phyloP scores from a whole-genome alignment of 1,140 invertebrate genomes.

The Ceratoteleas bidentatus region DNA sequence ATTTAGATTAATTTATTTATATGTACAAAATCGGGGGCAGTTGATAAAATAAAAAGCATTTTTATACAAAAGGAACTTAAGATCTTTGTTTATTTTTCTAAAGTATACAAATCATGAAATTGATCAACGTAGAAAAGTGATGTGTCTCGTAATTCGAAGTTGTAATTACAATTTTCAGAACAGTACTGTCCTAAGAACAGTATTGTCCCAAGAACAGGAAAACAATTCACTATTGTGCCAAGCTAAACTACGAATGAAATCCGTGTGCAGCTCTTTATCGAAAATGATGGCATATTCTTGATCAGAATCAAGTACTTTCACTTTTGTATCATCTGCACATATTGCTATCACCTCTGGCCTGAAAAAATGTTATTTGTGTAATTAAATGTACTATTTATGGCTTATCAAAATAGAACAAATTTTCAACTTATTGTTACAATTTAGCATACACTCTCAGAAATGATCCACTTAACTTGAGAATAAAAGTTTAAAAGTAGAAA shows the following conservation, averaged over 20 bases:
- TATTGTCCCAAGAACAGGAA: constrained; percentile 78
- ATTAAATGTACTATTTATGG: no score
- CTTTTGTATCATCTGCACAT: constrained; percentile 70
- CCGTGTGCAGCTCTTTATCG: constrained; percentile 69
- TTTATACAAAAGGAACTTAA: constrained; percentile 9
- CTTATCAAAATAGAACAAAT: no score
- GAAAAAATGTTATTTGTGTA: no score
- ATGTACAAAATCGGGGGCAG: not conserved
- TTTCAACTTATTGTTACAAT: no score
- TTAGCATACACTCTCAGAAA: no score
- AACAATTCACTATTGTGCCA: constrained; percentile 74
- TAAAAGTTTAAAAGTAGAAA: not conserved
- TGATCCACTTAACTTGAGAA: no score
- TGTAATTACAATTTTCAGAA: no score
- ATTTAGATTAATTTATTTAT: constrained; percentile 48
- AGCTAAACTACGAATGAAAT: constrained; percentile 72
- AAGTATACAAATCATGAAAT: constrained; percentile 37
- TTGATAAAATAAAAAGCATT: constrained; percentile 16
- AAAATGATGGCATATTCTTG: constrained; percentile 63
- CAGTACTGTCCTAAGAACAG: constrained; percentile 77
- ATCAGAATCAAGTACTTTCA: constrained; percentile 72
- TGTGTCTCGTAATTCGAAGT: not conserved
- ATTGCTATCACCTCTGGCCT: constrained; percentile 68
- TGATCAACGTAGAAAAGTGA: not conserved
- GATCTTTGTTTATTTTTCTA: constrained; percentile 14